Percentiles rank a stretch among this genome's conserved stretches.
Evolutionary conservation across 2,797 vertebrate species (phyloP).

Genomic region (Bovichtus diacanthus): DNA sequence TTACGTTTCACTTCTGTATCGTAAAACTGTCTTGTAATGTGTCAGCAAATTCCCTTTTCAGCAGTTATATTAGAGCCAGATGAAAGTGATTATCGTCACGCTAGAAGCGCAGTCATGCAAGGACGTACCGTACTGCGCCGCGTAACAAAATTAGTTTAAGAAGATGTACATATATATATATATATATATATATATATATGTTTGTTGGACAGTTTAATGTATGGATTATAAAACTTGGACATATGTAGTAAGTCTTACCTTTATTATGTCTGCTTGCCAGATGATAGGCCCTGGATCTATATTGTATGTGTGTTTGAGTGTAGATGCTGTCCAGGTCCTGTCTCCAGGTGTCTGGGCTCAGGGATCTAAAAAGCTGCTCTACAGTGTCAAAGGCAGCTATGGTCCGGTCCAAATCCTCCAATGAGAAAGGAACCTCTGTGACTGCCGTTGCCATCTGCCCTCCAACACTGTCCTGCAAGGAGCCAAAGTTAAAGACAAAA

Average conservation of each 20-base stretch:
- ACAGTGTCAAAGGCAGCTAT: constrained; percentile 93
- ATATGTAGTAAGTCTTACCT: constrained; percentile 81
- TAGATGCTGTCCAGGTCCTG: constrained; percentile 94
- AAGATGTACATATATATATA: not conserved
- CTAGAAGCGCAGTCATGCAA: not conserved
- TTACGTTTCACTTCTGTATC: not conserved
- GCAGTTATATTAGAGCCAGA: not conserved
- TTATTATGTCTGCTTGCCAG: constrained; percentile 90
- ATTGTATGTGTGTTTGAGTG: constrained; percentile 86
- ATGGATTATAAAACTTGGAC: constrained; percentile 2
- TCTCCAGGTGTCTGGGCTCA: constrained; percentile 94
- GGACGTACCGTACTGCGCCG: not conserved
- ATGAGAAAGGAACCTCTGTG: constrained; percentile 87
- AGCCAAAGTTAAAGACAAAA: constrained; percentile 13
- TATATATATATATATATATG: not conserved
- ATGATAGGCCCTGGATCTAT: constrained; percentile 89
- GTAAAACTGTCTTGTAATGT: not conserved
- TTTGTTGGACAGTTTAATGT: not conserved
- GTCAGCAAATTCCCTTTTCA: not conserved
- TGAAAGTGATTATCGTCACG: not conserved
- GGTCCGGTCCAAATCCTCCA: constrained; percentile 90
- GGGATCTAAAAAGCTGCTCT: constrained; percentile 91
- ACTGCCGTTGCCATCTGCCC: constrained; percentile 71
- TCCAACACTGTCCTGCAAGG: constrained; percentile 50
- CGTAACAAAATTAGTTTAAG: not conserved